These are phyloP conservation scores for Orientallactaga sibirica DNA, from an alignment of 2,797 vertebrate species.

Conservation along the genomic window DNA sequence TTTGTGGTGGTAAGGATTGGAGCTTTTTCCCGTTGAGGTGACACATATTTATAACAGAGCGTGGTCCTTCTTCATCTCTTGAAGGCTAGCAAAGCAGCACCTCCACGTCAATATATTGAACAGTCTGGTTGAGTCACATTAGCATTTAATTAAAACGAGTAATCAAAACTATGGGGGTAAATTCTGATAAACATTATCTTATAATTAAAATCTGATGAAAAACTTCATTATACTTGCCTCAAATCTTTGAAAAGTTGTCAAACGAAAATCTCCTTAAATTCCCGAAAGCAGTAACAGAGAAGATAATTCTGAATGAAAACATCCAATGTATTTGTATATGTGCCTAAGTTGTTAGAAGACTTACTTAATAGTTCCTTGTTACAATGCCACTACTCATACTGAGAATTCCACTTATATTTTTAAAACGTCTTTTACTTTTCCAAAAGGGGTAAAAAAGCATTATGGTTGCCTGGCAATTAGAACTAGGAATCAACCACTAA, in stretches of 20 bases:
- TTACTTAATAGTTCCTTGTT: slow-evolving; percentile 64
- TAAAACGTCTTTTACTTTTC: slow-evolving; percentile 71
- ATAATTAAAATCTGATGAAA: slow-evolving; percentile 74
- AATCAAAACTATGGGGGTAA: slow-evolving; percentile 57
- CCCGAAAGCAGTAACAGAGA: slow-evolving; percentile 95
- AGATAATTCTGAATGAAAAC: slow-evolving; percentile 88
- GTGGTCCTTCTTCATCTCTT: slow-evolving; percentile 68
- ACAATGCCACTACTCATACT: slow-evolving; percentile 77
- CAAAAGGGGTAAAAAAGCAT: slow-evolving; percentile 79
- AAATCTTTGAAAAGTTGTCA: slow-evolving; percentile 99
- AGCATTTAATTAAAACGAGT: slow-evolving; percentile 78
- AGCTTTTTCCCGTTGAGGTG: slow-evolving; percentile 47
- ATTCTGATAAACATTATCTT: slow-evolving; percentile 65
- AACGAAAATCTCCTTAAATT: slow-evolving; percentile 98
- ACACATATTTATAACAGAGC: slow-evolving; percentile 56
- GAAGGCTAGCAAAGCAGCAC: slow-evolving; percentile 45
- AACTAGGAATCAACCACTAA: slow-evolving; percentile 78
- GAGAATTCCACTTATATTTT: slow-evolving; percentile 79
- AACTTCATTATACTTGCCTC: slow-evolving; percentile 94
- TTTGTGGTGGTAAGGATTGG: slow-evolving; percentile 11
- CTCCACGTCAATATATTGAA: slow-evolving; percentile 69
- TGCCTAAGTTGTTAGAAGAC: slow-evolving; percentile 61
- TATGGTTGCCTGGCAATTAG: slow-evolving; percentile 82
- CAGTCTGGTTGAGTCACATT: slow-evolving; percentile 64
- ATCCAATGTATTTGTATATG: slow-evolving; percentile 69